These are phyloP conservation scores for Drosophila parabipectinata DNA, from an alignment of 1,140 invertebrate genomes.

Conservation along the genomic window DNA sequence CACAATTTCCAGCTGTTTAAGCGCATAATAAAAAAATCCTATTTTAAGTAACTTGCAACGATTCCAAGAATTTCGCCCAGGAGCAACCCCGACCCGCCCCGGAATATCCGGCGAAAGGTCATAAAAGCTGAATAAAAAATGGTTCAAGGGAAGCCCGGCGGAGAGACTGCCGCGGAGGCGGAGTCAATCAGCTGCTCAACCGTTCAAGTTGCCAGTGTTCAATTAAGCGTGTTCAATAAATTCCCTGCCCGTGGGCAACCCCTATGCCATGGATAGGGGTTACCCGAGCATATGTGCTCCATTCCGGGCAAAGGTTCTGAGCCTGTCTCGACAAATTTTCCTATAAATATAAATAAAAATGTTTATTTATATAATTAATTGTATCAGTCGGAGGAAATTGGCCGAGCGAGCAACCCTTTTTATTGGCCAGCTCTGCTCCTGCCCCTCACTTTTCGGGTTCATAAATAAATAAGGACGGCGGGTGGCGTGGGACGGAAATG, in stretches of 20 bases:
- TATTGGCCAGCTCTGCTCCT: background rate
- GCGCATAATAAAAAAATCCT: constrained; percentile 61
- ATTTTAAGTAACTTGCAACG: constrained; percentile 70
- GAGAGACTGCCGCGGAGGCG: constrained; percentile 27
- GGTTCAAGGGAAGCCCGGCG: constrained; percentile 13
- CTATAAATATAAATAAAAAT: constrained; percentile 49
- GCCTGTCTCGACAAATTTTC: constrained; percentile 48
- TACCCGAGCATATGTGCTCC: constrained; percentile 55
- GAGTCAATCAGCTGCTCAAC: constrained; percentile 70
- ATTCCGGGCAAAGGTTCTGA: constrained; percentile 62
- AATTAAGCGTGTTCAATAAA: constrained; percentile 80
- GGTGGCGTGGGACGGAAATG: constrained; percentile 8
- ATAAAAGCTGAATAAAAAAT: constrained; percentile 58
- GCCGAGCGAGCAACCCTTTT: constrained; percentile 63
- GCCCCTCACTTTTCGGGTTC: constrained; percentile 30
- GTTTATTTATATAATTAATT: constrained; percentile 82
- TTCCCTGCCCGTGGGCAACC: constrained; percentile 50
- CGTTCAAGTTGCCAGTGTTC: constrained; percentile 78
- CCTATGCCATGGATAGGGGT: constrained; percentile 23
- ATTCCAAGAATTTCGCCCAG: constrained; percentile 37
- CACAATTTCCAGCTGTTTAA: constrained; percentile 72
- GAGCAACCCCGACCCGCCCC: background rate
- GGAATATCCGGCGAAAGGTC: constrained; percentile 42
- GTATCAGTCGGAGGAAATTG: constrained; percentile 46
- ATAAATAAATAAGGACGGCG: constrained; percentile 57